A percentile compares a stretch with the other conserved stretches of the same genome.
These are phyloP conservation scores for Syngnathus rostellatus DNA, from an alignment of 2,797 vertebrate genomes.

Conservation along the genomic window DNA sequence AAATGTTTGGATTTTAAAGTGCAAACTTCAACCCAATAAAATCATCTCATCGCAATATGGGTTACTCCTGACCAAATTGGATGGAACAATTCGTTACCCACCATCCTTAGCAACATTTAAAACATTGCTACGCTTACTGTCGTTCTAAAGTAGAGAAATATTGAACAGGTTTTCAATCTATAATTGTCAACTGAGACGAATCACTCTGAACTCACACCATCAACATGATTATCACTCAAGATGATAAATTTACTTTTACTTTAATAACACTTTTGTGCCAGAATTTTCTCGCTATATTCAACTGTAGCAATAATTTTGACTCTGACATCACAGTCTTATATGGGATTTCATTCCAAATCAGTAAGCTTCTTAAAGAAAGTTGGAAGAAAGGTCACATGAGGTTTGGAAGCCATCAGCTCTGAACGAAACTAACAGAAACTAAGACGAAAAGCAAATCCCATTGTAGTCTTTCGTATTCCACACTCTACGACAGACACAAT, in stretches of 20 bases:
- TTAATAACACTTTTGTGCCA: not conserved
- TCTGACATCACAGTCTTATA: not conserved
- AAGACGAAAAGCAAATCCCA: not conserved
- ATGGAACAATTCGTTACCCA: no score
- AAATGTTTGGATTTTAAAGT: no score
- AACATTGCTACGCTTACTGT: no score
- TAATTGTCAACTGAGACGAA: no score
- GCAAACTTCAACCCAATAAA: no score
- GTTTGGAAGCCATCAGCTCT: not conserved
- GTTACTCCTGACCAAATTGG: no score
- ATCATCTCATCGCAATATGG: no score
- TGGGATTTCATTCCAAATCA: not conserved
- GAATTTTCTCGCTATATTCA: not conserved
- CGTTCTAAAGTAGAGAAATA: no score
- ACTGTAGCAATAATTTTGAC: not conserved
- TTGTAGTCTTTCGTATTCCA: not conserved
- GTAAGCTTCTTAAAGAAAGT: not conserved
- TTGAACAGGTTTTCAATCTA: no score
- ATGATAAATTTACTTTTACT: not conserved
- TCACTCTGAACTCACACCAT: not conserved
- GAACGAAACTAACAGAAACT: not conserved
- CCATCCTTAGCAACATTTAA: no score
- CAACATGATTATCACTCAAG: not conserved
- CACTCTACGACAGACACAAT: not conserved
- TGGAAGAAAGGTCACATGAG: not conserved